phyloP scores from a whole-genome alignment of 2,113 vertebrate species.

The Arvicanthis niloticus region DNA sequence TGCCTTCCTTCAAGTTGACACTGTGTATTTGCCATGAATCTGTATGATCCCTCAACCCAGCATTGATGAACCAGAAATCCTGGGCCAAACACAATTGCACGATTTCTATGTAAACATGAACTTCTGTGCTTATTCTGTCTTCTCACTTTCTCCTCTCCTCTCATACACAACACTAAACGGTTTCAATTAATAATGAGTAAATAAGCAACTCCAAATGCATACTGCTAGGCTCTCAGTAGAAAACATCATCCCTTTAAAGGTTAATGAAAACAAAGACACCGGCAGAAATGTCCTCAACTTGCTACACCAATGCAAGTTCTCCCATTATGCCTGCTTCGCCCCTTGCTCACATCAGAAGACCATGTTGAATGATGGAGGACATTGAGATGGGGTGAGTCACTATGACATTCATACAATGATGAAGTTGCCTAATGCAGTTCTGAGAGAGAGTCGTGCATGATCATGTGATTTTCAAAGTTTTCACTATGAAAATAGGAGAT shows the following conservation, averaged over 20 bases:
- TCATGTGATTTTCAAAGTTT: neutral
- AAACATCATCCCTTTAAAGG: neutral
- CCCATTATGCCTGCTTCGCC: rapidly evolving
- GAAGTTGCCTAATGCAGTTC: neutral
- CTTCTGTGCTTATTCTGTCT: neutral
- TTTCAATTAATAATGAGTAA: neutral
- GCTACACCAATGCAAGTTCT: rapidly evolving
- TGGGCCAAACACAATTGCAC: rapidly evolving
- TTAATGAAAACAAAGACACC: neutral
- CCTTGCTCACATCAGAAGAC: too few relatives aligned
- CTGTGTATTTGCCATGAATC: too few relatives aligned
- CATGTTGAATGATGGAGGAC: too few relatives aligned
- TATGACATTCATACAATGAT: neutral
- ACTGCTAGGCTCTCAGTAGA: neutral
- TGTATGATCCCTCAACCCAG: rapidly evolving
- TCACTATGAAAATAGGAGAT: neutral
- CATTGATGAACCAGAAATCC: neutral
- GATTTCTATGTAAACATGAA: rapidly evolving
- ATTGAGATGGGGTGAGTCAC: neutral
- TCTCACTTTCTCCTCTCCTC: rapidly evolving
- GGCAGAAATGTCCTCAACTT: neutral
- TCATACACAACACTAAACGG: rapidly evolving
- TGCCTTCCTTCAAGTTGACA: neutral
- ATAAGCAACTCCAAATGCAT: rapidly evolving
- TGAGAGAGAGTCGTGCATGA: neutral